Evolutionary conservation across 1,140 invertebrate species (phyloP).

Genomic region (Diachasma alloeum): DNA sequence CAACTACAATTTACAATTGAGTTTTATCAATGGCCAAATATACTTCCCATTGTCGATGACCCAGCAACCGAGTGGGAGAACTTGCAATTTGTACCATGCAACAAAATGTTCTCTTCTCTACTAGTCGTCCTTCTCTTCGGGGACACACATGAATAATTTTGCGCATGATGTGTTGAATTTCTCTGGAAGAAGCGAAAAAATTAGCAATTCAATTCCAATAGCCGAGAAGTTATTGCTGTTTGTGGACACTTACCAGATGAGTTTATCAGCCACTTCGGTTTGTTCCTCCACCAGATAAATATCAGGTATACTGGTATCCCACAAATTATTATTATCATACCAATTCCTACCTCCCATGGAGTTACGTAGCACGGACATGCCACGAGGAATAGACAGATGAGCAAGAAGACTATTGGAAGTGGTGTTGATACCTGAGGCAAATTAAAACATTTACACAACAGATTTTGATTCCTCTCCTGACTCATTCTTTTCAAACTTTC

Average conservation of each 20-base stretch:
- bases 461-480: background rate
- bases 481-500: background rate
- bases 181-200: slow-evolving; percentile 60
- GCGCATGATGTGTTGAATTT: slow-evolving; percentile 74
- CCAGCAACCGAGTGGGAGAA: background rate
- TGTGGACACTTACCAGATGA: slow-evolving; percentile 38
- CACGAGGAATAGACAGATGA: slow-evolving; percentile 85
- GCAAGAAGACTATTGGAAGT: slow-evolving; percentile 84
- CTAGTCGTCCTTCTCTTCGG: slow-evolving; percentile 65
- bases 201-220: background rate
- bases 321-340: slow-evolving; percentile 82
- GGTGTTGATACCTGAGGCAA: slow-evolving; percentile 69
- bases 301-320: slow-evolving; percentile 92
- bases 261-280: slow-evolving; percentile 67
- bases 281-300: slow-evolving; percentile 87
- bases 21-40: background rate
- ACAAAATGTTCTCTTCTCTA: background rate
- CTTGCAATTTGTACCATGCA: background rate
- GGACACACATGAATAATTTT: slow-evolving; percentile 79
- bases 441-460: background rate
- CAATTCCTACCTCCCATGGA: slow-evolving; percentile 84
- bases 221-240: no score
- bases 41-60: background rate
- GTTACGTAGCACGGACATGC: slow-evolving; percentile 80
- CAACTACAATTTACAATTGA: background rate